Conservation (phyloP, 1,140 invertebrate species). For the Dendroctonus ponderosae region DNA sequence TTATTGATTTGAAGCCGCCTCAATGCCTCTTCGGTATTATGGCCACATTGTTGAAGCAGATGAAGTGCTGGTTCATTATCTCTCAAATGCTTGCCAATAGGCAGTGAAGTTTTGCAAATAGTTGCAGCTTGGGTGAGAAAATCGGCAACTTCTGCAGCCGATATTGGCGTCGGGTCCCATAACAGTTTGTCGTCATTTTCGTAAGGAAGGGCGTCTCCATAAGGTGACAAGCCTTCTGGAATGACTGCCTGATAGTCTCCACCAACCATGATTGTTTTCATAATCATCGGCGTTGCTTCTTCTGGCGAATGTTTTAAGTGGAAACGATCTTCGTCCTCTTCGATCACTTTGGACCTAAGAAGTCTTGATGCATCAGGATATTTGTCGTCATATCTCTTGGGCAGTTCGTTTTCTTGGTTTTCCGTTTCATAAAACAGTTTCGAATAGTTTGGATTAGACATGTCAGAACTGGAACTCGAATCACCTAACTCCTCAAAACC, state of each 20-base stretch:
- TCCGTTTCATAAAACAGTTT: conserved; percentile 59
- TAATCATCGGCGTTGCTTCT: conserved; percentile 27
- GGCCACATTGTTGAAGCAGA: conserved; percentile 86
- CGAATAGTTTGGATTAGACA: conserved; percentile 80
- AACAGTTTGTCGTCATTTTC: conserved; percentile 93
- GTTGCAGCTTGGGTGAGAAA: conserved; percentile 71
- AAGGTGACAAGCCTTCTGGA: conserved; percentile 83
- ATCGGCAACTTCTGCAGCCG: conserved; percentile 72
- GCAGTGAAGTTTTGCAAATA: conserved; percentile 56
- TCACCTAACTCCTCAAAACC: conserved; percentile 95
- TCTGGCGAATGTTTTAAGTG: conserved; percentile 35
- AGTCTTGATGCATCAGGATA: conserved; percentile 48
- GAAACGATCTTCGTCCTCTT: conserved; percentile 35
- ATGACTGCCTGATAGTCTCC: conserved; percentile 89
- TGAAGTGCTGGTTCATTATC: conserved; percentile 93
- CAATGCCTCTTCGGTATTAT: conserved; percentile 88
- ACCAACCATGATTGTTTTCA: conserved; percentile 62
- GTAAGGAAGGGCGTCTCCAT: conserved; percentile 74
- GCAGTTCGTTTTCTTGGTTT: conserved; percentile 45
- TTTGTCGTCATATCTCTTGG: conserved; percentile 45
- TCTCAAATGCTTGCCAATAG: conserved; percentile 73
- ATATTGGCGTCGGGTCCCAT: conserved; percentile 82
- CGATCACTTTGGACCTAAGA: conserved; percentile 44
- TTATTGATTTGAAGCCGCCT: conserved; percentile 69
- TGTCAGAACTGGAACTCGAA: conserved; percentile 81